phyloP scores from a whole-genome alignment of 2,888 invertebrate species.

The Vanessa cardui region DNA sequence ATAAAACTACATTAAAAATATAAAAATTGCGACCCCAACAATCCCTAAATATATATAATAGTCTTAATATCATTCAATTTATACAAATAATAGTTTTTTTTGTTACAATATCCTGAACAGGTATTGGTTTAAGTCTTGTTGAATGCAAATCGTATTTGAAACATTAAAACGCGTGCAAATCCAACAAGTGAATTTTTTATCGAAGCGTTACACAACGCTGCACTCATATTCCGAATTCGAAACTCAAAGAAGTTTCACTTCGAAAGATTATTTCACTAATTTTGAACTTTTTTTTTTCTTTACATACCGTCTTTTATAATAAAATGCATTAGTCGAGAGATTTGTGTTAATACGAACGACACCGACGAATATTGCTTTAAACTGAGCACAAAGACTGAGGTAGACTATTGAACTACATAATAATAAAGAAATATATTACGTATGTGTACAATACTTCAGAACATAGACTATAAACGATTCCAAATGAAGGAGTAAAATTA shows the following conservation, averaged over 20 bases:
- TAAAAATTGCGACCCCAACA: not conserved
- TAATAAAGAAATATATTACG: not conserved
- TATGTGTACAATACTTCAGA: not conserved
- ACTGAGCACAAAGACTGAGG: slow-evolving; percentile 27
- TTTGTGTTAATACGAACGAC: not conserved
- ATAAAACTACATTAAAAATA: not conserved
- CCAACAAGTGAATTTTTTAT: too few relatives aligned
- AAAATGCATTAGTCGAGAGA: not conserved
- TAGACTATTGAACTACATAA: slow-evolving; percentile 13
- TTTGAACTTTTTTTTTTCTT: too few relatives aligned
- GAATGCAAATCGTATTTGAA: not conserved
- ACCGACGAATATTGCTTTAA: slow-evolving; percentile 17
- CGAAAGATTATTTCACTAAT: too few relatives aligned
- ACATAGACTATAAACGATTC: too few relatives aligned
- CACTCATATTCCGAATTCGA: too few relatives aligned
- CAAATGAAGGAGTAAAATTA: too few relatives aligned
- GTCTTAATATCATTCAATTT: not conserved
- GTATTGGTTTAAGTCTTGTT: not conserved
- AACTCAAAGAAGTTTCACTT: too few relatives aligned
- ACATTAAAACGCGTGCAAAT: too few relatives aligned
- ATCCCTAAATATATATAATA: too few relatives aligned
- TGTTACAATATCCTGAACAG: not conserved
- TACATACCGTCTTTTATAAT: too few relatives aligned
- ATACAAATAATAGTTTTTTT: slow-evolving; percentile 1
- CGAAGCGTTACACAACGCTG: too few relatives aligned